Evolutionary conservation across 2,797 vertebrate species (phyloP).

Genomic region (Sebastes steindachneri): DNA sequence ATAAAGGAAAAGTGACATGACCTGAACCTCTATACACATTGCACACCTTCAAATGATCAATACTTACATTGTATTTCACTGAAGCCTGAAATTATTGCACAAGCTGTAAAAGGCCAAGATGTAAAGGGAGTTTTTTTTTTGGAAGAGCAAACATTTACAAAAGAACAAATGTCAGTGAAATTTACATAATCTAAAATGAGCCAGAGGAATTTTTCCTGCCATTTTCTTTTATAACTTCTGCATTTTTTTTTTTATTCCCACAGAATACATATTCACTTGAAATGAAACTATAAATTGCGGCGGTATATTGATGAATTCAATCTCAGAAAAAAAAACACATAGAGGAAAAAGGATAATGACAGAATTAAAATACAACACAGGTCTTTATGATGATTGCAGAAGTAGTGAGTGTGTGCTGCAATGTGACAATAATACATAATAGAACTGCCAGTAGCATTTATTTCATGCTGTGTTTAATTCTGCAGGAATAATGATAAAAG

Average conservation of each 20-base stretch:
- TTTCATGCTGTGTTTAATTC: slow-evolving; percentile 86
- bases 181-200: slow-evolving; percentile 67
- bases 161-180: slow-evolving; percentile 71
- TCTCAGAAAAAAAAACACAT: slow-evolving; percentile 28
- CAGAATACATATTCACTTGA: slow-evolving; percentile 38
- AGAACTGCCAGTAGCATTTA: slow-evolving; percentile 81
- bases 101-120: slow-evolving; percentile 74
- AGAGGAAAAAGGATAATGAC: slow-evolving; percentile 49
- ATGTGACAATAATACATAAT: slow-evolving; percentile 81
- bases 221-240: slow-evolving; percentile 41
- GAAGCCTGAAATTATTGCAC: slow-evolving; percentile 80
- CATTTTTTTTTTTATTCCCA: slow-evolving; percentile 21
- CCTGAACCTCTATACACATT: slow-evolving; percentile 36
- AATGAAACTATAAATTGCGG: slow-evolving; percentile 52
- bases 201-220: slow-evolving; percentile 27
- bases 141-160: slow-evolving; percentile 70
- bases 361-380: slow-evolving; percentile 64
- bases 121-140: slow-evolving; percentile 51
- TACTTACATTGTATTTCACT: slow-evolving; percentile 62
- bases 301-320: slow-evolving; percentile 53
- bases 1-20: slow-evolving; percentile 58
- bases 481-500: slow-evolving; percentile 84
- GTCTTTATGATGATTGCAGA: slow-evolving; percentile 75
- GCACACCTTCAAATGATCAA: slow-evolving; percentile 62
- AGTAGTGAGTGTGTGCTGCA: slow-evolving; percentile 59